Percentiles rank a stretch among this genome's conserved stretches.
These are phyloP conservation scores for Chamaetylas fuelleborni DNA, from an alignment of 2,113 vertebrate species.

Conservation along the genomic window DNA sequence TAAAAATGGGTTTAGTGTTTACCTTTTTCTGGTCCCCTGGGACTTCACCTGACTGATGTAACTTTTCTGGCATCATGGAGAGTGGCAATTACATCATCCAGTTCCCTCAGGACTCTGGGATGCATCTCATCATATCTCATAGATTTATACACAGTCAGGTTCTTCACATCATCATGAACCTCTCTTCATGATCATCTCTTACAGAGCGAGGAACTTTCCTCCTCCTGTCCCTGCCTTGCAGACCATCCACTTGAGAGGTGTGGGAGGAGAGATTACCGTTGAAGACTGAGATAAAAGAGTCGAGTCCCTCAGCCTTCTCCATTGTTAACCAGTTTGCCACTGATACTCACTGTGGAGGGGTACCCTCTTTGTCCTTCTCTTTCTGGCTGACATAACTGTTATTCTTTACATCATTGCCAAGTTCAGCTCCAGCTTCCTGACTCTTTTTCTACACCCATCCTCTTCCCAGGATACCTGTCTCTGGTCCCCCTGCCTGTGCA, in stretches of 20 bases:
- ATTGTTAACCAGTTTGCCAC: background rate
- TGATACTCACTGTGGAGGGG: background rate
- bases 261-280: background rate
- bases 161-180: background rate
- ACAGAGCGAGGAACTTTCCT: background rate
- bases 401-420: background rate
- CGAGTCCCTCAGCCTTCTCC: background rate
- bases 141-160: background rate
- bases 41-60: background rate
- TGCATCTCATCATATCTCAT: background rate
- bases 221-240: background rate
- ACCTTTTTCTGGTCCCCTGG: background rate
- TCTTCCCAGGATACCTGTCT: background rate
- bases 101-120: background rate
- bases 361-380: background rate
- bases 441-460: background rate
- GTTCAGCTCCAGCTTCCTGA: background rate
- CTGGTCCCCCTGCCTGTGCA: background rate
- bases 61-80: background rate
- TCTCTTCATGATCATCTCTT: background rate
- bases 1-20: background rate
- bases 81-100: background rate
- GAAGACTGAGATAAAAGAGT: background rate
- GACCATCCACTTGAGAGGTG: background rate
- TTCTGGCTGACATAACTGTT: background rate